Conservation (phyloP, 2,888 invertebrate species). For the Physocephala rufipes region DNA sequence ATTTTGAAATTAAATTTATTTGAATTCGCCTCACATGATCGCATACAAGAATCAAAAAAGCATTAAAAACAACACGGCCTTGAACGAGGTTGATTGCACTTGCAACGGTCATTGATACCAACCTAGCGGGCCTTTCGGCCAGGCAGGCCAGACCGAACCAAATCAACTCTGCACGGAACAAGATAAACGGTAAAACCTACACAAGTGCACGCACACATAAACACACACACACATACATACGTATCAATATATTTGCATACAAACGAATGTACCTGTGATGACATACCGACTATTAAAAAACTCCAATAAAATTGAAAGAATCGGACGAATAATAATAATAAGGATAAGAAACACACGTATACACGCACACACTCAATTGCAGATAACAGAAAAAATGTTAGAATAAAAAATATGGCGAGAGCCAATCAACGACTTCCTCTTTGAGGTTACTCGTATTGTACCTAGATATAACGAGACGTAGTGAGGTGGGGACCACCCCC, state of each 20-base stretch:
- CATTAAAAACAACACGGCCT: conserved; percentile 53
- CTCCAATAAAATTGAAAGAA: not conserved
- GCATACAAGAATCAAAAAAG: not conserved
- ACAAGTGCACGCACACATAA: not conserved
- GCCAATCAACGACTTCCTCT: not conserved
- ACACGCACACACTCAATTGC: not conserved
- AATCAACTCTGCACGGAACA: not conserved
- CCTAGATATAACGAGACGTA: not conserved
- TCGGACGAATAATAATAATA: not conserved
- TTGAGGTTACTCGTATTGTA: not conserved
- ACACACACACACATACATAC: not conserved
- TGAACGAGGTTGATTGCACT: conserved; percentile 64
- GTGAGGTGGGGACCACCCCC: no score
- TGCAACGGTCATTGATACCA: conserved; percentile 60
- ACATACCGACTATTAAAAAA: not conserved
- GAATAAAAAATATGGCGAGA: not conserved
- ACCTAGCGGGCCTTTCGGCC: not conserved
- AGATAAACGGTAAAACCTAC: conserved; percentile 4
- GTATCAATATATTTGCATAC: not conserved
- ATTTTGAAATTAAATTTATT: conserved; percentile 11
- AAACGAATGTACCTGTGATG: no score
- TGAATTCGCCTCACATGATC: conserved; percentile 9
- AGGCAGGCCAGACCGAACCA: no score
- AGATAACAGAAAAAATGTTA: not conserved
- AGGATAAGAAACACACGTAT: not conserved